Percentiles rank a stretch among this genome's conserved stretches.
These are phyloP conservation scores for Turdus rufiventris DNA, from an alignment of 2,113 vertebrate species.

Conservation along the genomic window DNA sequence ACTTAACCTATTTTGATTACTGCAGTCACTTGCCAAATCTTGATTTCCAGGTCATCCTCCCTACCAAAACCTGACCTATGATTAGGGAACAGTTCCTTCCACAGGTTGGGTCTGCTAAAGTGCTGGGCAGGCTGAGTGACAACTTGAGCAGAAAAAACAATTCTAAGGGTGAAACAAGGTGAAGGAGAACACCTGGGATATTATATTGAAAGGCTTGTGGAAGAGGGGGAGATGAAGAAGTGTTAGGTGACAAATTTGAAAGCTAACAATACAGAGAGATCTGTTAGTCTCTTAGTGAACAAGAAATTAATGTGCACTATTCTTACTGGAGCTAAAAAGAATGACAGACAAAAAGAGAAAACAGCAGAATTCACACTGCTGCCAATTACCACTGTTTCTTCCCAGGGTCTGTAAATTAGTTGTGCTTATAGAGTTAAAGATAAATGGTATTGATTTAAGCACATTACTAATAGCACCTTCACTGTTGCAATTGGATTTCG, in stretches of 20 bases:
- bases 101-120: background rate
- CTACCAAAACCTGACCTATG: background rate
- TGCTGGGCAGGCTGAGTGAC: background rate
- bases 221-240: background rate
- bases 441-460: conserved; percentile 48
- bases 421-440: conserved; percentile 24
- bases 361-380: background rate
- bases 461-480: conserved; percentile 21
- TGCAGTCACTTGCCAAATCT: background rate
- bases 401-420: background rate
- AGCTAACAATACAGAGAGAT: background rate
- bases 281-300: background rate
- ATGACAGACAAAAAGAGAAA: background rate
- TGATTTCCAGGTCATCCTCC: background rate
- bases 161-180: background rate
- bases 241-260: background rate
- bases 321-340: background rate
- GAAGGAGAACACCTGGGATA: background rate
- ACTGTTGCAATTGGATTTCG: conserved; percentile 12
- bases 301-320: background rate
- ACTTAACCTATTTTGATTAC: background rate
- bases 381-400: background rate
- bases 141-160: background rate
- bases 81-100: background rate
- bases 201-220: background rate